A percentile compares a stretch with the other conserved stretches of the same genome.
These are phyloP conservation scores for Hypena proboscidalis DNA, from an alignment of 2,888 invertebrate species.

Conservation along the genomic window DNA sequence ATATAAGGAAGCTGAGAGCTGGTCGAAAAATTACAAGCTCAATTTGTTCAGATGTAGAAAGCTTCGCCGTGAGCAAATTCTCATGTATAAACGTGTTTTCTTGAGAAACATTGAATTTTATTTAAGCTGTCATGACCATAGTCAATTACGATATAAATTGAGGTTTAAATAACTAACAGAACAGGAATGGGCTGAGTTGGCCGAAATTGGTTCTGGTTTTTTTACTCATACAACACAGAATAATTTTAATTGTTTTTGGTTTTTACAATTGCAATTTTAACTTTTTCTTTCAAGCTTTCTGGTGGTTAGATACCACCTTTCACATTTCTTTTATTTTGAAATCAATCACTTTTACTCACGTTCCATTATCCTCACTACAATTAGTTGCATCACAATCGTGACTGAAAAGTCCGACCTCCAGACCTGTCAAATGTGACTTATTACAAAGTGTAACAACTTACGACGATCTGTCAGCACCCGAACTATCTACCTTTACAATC, in stretches of 20 bases:
- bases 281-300: no score
- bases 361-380: background rate
- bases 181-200: no score
- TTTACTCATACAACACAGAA: no score
- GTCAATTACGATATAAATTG: background rate
- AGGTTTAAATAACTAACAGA: background rate
- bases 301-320: no score
- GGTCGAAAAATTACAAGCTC: conserved; percentile 19
- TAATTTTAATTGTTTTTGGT: no score
- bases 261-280: no score
- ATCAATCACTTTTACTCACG: background rate
- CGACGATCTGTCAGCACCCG: conserved; percentile 11
- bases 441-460: conserved; percentile 9
- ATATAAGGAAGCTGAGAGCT: conserved; percentile 17
- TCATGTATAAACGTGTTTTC: conserved; percentile 16
- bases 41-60: conserved; percentile 30
- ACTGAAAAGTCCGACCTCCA: conserved; percentile 5
- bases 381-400: conserved; percentile 1
- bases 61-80: conserved; percentile 13
- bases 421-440: conserved; percentile 16
- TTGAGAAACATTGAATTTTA: background rate
- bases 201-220: no score
- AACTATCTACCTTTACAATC: conserved; percentile 12
- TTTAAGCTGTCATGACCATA: background rate
- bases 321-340: no score